These are phyloP conservation scores for Cremastobaeus sp. DNA, from an alignment of 2,888 invertebrate species.

Conservation along the genomic window DNA sequence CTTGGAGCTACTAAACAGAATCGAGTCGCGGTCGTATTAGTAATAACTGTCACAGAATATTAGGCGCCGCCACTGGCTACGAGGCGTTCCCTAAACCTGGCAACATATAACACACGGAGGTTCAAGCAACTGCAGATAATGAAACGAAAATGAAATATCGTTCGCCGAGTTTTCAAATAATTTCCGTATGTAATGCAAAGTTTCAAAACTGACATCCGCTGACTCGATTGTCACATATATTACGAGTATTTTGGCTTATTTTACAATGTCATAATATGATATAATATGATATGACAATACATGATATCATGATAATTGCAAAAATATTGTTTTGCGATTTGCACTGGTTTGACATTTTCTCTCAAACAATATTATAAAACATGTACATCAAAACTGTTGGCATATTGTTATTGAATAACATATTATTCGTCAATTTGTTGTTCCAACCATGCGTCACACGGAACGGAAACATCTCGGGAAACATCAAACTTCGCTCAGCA, in stretches of 20 bases:
- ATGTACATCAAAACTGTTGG: too few species aligned
- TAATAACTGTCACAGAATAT: conserved; percentile 59
- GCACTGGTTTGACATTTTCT: too few species aligned
- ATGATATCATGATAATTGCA: too few species aligned
- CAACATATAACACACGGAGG: conserved; percentile 41
- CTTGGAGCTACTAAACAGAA: conserved; percentile 45
- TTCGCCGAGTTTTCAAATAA: conserved; percentile 40
- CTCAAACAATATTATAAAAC: too few species aligned
- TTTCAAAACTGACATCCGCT: conserved; percentile 30
- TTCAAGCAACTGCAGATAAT: conserved; percentile 34
- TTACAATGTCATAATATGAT: too few species aligned
- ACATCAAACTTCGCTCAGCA: background rate
- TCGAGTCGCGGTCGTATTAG: conserved; percentile 47
- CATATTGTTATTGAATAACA: too few species aligned
- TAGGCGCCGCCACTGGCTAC: conserved; percentile 45
- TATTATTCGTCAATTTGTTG: too few species aligned
- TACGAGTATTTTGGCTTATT: too few species aligned
- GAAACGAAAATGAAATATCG: conserved; percentile 54
- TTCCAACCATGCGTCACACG: conserved; percentile 6
- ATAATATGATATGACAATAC: too few species aligned
- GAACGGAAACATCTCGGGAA: background rate
- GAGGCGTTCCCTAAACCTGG: conserved; percentile 55
- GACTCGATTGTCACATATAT: too few species aligned
- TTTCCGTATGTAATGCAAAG: conserved; percentile 33
- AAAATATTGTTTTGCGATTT: too few species aligned